phyloP scores from a whole-genome alignment of 2,797 vertebrate species.

The Pseudochaenichthys georgianus region DNA sequence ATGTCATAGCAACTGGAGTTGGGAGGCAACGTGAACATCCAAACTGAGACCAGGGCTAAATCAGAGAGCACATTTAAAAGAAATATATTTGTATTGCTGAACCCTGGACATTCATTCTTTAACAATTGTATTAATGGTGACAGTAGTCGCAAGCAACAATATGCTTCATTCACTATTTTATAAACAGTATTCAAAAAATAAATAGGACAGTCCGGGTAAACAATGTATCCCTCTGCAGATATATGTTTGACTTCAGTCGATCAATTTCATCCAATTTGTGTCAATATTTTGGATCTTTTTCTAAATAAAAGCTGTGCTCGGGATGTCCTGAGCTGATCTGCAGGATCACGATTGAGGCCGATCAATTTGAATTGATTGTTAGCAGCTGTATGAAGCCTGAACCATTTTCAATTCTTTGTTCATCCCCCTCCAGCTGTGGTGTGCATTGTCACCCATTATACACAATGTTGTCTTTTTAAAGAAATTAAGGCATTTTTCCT shows the following conservation, averaged over 20 bases:
- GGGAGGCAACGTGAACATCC: conserved; percentile 19
- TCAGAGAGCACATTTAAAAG: conserved; percentile 15
- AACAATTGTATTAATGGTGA: neutral
- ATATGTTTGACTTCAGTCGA: neutral
- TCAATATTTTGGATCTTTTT: neutral
- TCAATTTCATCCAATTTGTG: neutral
- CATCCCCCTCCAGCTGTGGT: neutral
- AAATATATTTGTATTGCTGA: conserved; percentile 3
- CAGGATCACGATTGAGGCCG: conserved; percentile 20
- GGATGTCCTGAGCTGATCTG: conserved; percentile 9
- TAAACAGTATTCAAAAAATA: neutral
- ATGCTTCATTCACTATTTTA: neutral
- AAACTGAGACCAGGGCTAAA: conserved; percentile 26
- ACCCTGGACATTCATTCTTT: conserved; percentile 2
- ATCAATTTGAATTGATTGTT: conserved; percentile 41
- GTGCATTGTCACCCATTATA: neutral
- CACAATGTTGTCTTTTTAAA: neutral
- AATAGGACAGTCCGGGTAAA: neutral
- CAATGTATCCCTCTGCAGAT: neutral
- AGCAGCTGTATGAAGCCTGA: conserved; percentile 20
- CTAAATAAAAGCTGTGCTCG: neutral
- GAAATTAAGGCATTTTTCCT: neutral
- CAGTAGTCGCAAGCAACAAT: neutral
- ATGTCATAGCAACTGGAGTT: conserved; percentile 20
- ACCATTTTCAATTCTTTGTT: conserved; percentile 30